phyloP scores from a whole-genome alignment of 1,140 invertebrate species.

The Drepana arcuata region DNA sequence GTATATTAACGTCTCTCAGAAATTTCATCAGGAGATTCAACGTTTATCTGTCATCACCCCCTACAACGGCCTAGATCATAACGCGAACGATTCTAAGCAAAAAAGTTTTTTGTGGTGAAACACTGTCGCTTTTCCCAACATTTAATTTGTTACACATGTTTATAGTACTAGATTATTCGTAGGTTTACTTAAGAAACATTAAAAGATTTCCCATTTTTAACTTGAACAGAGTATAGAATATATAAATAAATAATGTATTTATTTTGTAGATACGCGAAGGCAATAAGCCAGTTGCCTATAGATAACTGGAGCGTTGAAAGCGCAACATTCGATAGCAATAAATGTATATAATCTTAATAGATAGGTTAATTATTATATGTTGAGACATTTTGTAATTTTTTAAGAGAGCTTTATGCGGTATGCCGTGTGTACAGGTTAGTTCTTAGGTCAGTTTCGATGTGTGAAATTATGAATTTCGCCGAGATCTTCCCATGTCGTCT shows the following conservation, averaged over 20 bases:
- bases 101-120: too few species aligned
- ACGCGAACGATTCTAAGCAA: too few species aligned
- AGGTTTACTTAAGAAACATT: too few species aligned
- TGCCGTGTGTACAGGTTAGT: constrained; percentile 54
- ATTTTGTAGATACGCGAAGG: constrained; percentile 33
- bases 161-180: too few species aligned
- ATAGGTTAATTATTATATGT: constrained; percentile 69
- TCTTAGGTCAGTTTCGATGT: constrained; percentile 30
- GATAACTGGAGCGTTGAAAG: constrained; percentile 51
- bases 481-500: constrained; percentile 27
- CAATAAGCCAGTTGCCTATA: constrained; percentile 47
- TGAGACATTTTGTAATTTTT: constrained; percentile 59
- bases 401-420: constrained; percentile 68
- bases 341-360: constrained; percentile 62
- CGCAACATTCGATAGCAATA: constrained; percentile 66
- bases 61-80: not conserved
- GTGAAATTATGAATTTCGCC: constrained; percentile 66
- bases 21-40: too few species aligned
- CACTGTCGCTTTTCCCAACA: too few species aligned
- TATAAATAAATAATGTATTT: constrained; percentile 13
- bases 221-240: constrained; percentile 24
- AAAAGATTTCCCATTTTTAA: constrained; percentile 6
- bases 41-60: too few species aligned
- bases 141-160: too few species aligned
- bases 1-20: too few species aligned